Evolutionary conservation across 2,113 vertebrate species (phyloP).

Genomic region (Porphyrio hochstetteri): DNA sequence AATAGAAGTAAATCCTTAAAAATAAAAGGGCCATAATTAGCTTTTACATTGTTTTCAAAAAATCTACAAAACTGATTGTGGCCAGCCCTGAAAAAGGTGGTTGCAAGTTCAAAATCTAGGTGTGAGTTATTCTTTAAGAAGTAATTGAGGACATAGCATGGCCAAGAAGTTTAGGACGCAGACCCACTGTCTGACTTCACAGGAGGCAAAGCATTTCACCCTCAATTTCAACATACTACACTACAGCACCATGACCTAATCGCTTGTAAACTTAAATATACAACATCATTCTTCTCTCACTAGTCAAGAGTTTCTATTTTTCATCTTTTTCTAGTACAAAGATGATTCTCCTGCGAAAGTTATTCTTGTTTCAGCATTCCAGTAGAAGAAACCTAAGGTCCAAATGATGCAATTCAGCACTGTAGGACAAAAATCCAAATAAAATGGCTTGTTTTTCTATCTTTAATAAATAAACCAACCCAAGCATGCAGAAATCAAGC

Average conservation of each 20-base stretch:
- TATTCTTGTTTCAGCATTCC: neutral
- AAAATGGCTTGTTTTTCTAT: neutral
- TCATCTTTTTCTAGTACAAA: neutral
- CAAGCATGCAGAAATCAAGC: neutral
- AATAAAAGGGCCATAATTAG: neutral
- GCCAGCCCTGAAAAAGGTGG: neutral
- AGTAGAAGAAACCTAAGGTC: neutral
- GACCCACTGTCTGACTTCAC: neutral
- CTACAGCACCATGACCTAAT: neutral
- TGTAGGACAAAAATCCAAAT: neutral
- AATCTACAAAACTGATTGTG: neutral
- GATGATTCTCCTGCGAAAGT: neutral
- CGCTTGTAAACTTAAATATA: neutral
- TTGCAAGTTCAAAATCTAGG: neutral
- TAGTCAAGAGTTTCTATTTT: neutral
- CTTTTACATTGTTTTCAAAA: neutral
- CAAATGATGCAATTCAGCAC: rapidly evolving
- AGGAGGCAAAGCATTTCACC: neutral
- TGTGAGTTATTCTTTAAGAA: neutral
- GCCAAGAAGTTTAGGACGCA: neutral
- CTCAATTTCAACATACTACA: neutral
- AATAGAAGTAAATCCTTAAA: neutral
- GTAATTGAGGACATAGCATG: neutral
- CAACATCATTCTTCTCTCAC: neutral
- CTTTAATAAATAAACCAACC: neutral